These are phyloP conservation scores for Pempheris klunzingeri DNA, from an alignment of 2,797 vertebrate species.

Conservation along the genomic window DNA sequence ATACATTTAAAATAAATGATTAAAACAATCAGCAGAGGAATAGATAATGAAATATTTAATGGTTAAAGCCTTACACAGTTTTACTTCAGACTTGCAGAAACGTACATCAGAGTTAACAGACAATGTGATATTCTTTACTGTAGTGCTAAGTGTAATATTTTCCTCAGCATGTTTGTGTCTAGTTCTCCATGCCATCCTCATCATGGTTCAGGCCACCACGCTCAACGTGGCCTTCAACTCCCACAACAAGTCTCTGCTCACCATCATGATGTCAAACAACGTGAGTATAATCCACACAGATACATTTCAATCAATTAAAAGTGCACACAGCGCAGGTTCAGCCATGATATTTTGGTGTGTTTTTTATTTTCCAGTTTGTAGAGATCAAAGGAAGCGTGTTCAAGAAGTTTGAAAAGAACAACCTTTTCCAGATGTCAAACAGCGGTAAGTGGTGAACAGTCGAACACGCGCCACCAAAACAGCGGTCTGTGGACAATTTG, in stretches of 20 bases:
- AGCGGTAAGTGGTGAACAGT: slow-evolving; percentile 87
- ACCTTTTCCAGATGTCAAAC: slow-evolving; percentile 98
- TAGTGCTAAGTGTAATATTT: slow-evolving; percentile 19
- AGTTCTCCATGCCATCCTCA: slow-evolving; percentile 97
- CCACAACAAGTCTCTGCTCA: slow-evolving; percentile 97
- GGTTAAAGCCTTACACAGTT: not conserved
- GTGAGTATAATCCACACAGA: slow-evolving; percentile 83
- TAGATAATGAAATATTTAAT: not conserved
- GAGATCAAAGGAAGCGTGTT: slow-evolving; percentile 99
- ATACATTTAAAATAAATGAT: not conserved
- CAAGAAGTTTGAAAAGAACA: slow-evolving; percentile 99
- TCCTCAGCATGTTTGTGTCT: slow-evolving; percentile 75
- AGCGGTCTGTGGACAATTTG: slow-evolving; percentile 21
- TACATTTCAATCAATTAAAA: not conserved
- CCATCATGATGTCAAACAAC: slow-evolving; percentile 99
- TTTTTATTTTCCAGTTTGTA: slow-evolving; percentile 88
- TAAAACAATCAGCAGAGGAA: not conserved
- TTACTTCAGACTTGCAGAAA: not conserved
- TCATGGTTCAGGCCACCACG: slow-evolving; percentile 98
- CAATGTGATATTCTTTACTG: not conserved
- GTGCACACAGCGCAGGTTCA: not conserved
- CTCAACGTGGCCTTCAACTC: slow-evolving; percentile 98
- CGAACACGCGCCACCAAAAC: not conserved
- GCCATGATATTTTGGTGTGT: not conserved
- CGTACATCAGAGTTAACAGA: not conserved